Percentiles rank a stretch among this genome's conserved stretches.
Evolutionary conservation across 2,113 vertebrate species (phyloP).

Genomic region (Saccopteryx bilineata): DNA sequence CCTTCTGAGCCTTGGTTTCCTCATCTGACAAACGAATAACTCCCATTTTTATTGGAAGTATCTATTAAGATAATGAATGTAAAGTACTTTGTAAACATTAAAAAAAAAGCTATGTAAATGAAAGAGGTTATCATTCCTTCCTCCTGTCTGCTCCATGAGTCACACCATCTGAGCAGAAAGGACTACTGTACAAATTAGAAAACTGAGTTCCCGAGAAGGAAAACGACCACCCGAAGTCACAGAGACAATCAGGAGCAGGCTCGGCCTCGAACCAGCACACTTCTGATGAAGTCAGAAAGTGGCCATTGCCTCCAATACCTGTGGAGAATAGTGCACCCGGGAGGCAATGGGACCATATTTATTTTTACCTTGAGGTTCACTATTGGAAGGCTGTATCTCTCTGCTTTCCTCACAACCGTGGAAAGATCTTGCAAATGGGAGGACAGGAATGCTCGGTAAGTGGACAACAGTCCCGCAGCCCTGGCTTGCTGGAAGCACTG

Average conservation of each 20-base stretch:
- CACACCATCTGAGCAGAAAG: not conserved
- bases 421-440: constrained; percentile 94
- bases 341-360: not conserved
- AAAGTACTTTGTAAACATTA: not conserved
- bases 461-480: constrained; percentile 92
- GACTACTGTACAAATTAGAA: not conserved
- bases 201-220: not conserved
- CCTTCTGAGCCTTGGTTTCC: constrained; percentile 20
- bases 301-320: no score
- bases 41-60: not conserved
- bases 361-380: constrained; percentile 95
- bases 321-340: not conserved
- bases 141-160: not conserved
- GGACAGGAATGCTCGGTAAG: constrained; percentile 96
- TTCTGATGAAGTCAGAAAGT: not conserved
- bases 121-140: not conserved
- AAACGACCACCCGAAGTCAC: not conserved
- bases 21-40: not conserved
- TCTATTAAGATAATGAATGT: not conserved
- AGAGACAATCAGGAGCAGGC: not conserved
- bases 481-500: constrained; percentile 96
- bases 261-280: not conserved
- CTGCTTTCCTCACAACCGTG: constrained; percentile 92
- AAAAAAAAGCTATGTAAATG: not conserved
- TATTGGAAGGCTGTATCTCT: constrained; percentile 92